These are phyloP conservation scores for Tuberolachnus salignus DNA, from an alignment of 2,888 invertebrate genomes.

Conservation along the genomic window DNA sequence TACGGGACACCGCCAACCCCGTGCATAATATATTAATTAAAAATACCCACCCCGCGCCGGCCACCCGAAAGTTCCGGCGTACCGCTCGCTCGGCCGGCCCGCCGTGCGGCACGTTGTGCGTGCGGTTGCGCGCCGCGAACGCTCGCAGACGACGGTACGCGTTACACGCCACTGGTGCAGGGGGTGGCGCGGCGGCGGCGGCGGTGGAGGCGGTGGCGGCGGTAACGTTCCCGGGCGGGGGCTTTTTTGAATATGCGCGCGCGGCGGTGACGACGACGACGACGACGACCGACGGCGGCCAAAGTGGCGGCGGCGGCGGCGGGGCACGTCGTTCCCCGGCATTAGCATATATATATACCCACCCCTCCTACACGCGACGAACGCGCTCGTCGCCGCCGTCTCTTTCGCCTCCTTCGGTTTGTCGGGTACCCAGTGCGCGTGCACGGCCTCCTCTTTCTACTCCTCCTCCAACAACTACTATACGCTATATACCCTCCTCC, in stretches of 20 bases:
- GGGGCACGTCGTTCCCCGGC: constrained; percentile 39
- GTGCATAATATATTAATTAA: constrained; percentile 50
- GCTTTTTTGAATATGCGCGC: constrained; percentile 56
- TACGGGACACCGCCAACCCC: constrained; percentile 46
- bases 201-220: background rate
- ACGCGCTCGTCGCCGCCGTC: constrained; percentile 1
- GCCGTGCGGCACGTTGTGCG: background rate
- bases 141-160: no score
- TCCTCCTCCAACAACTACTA: background rate
- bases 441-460: constrained; percentile 19
- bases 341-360: constrained; percentile 51
- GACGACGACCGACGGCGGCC: constrained; percentile 11
- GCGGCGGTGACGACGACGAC: constrained; percentile 27
- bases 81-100: background rate
- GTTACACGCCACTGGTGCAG: background rate
- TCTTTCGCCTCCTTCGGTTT: constrained; percentile 28
- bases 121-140: background rate
- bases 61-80: background rate
- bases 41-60: background rate
- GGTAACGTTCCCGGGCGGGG: constrained; percentile 33
- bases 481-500: background rate
- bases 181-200: background rate
- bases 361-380: constrained; percentile 2
- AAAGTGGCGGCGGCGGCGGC: background rate
- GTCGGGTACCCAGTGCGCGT: constrained; percentile 47